Evolutionary conservation across 35 echinoderm and acorn worm species (phyloP).

Genomic region (Hemicentrotus pulcherrimus): DNA sequence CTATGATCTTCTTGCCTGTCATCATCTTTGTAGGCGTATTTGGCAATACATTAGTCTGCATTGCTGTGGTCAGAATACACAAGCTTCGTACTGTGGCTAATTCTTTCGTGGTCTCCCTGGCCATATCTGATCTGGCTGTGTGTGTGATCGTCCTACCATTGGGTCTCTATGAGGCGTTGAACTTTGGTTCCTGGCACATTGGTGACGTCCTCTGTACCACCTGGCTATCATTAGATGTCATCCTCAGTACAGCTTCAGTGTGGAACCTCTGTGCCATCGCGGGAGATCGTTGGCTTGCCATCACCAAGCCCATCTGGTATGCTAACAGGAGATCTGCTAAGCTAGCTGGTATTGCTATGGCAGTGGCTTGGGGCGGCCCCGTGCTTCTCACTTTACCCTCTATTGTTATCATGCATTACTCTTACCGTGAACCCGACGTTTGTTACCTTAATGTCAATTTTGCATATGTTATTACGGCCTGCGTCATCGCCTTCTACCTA

Average conservation of each 20-base stretch:
- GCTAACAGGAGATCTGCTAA: slow-evolving; percentile 35
- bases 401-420: slow-evolving; percentile 30
- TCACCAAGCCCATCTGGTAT: slow-evolving; percentile 71
- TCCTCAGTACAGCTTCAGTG: slow-evolving; percentile 60
- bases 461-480: slow-evolving; percentile 17
- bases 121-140: slow-evolving; percentile 65
- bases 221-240: slow-evolving; percentile 38
- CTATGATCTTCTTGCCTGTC: slow-evolving; percentile 56
- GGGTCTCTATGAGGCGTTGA: slow-evolving; percentile 27
- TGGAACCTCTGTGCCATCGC: slow-evolving; percentile 66
- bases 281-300: slow-evolving; percentile 68
- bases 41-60: slow-evolving; percentile 75
- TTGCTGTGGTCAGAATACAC: slow-evolving; percentile 60
- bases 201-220: slow-evolving; percentile 33
- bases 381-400: slow-evolving; percentile 54
- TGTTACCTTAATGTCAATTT: slow-evolving; percentile 34
- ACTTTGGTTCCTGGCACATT: slow-evolving; percentile 17
- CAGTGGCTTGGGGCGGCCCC: slow-evolving; percentile 61
- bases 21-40: slow-evolving; percentile 66
- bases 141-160: slow-evolving; percentile 64
- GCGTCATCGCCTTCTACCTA: slow-evolving; percentile 72
- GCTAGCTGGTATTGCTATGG: slow-evolving; percentile 42
- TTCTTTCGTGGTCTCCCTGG: slow-evolving; percentile 80
- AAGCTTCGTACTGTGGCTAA: slow-evolving; percentile 78
- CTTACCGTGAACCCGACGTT: not conserved